Percentiles rank a stretch among this genome's conserved stretches.
phyloP scores from a whole-genome alignment of 2,113 vertebrate genomes.

The Rhea pennata region DNA sequence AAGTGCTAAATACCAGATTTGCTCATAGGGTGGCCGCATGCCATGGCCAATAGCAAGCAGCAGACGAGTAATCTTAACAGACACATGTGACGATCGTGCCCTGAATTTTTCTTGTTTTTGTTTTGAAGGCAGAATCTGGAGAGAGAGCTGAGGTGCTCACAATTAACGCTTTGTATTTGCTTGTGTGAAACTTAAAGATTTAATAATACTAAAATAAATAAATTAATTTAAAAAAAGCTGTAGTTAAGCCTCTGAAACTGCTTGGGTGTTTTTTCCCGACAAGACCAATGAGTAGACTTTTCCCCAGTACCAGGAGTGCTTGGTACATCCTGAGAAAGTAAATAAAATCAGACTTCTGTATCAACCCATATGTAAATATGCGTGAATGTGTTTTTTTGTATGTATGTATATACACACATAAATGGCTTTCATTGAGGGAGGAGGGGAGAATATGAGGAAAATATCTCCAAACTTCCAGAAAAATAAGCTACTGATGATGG shows the following conservation, averaged over 20 bases:
- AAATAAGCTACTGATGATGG: too few relatives aligned
- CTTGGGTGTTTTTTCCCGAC: neutral
- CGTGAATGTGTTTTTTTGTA: too few relatives aligned
- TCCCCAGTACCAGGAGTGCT: neutral
- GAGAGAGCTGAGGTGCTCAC: neutral
- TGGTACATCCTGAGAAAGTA: neutral
- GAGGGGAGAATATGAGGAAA: too few relatives aligned
- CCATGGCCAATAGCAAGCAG: neutral
- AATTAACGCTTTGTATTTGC: neutral
- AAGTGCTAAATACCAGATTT: neutral
- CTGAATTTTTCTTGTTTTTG: neutral
- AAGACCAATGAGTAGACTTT: neutral
- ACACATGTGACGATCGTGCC: rapidly evolving
- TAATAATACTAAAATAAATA: neutral
- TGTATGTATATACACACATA: too few relatives aligned
- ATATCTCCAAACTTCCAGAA: too few relatives aligned
- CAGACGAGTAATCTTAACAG: neutral
- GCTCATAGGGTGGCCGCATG: neutral
- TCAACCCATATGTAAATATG: too few relatives aligned
- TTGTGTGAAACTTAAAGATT: neutral
- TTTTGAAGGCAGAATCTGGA: neutral
- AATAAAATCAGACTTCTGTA: neutral
- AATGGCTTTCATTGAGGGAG: too few relatives aligned
- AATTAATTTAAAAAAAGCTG: neutral
- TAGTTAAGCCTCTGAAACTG: neutral